Evolutionary conservation across 2,888 invertebrate species (phyloP).

Genomic region (Poecilus cupreus): DNA sequence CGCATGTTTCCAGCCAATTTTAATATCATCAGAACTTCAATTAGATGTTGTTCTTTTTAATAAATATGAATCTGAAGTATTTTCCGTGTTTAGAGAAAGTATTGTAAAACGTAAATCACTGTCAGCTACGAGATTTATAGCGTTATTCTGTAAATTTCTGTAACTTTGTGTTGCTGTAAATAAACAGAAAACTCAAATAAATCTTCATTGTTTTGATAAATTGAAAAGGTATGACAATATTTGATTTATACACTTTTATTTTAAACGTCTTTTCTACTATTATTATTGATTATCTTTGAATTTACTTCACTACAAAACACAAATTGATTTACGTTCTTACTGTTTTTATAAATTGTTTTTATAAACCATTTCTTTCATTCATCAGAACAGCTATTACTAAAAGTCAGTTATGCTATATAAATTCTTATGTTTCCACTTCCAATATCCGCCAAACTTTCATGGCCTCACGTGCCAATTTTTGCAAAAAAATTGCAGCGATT

Average conservation of each 20-base stretch:
- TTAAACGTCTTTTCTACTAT: not conserved
- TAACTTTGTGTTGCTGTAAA: conserved; percentile 35
- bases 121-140: conserved; percentile 29
- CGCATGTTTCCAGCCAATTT: not conserved
- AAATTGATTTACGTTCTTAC: too few relatives aligned
- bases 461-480: not conserved
- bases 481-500: too few relatives aligned
- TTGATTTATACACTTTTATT: conserved; percentile 25
- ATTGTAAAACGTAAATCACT: conserved; percentile 38
- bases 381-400: too few relatives aligned
- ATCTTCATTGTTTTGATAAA: conserved; percentile 42
- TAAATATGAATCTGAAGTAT: conserved; percentile 27
- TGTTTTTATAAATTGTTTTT: too few relatives aligned
- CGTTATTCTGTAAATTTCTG: conserved; percentile 41
- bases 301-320: too few relatives aligned
- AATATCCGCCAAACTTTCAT: not conserved
- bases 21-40: not conserved
- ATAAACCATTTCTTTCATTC: too few relatives aligned
- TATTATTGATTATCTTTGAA: too few relatives aligned
- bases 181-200: conserved; percentile 46
- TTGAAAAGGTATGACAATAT: conserved; percentile 36
- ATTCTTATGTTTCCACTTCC: not conserved
- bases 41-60: not conserved
- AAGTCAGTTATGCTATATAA: too few relatives aligned
- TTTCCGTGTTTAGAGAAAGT: conserved; percentile 22